A percentile compares a stretch with the other conserved stretches of the same genome.
phyloP scores from a whole-genome alignment of 2,797 vertebrate species.

The Typhlichthys subterraneus region DNA sequence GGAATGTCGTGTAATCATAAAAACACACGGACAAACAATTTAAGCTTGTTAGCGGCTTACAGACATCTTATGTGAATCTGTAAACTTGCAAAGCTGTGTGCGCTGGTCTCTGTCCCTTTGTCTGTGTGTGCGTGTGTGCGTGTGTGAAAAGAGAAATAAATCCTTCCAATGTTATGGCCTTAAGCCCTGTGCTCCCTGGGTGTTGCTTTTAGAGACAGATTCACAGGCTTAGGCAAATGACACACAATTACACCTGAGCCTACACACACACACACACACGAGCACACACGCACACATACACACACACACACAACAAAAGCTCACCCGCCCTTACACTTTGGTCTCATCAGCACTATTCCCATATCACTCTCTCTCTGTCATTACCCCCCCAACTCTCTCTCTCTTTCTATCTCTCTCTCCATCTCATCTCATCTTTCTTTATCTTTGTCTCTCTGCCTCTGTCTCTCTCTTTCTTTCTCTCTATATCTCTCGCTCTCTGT shows the following conservation, averaged over 20 bases:
- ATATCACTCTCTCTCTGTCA: background rate
- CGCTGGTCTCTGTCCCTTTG: slow-evolving; percentile 6
- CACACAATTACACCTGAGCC: slow-evolving; percentile 43
- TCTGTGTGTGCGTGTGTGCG: slow-evolving; percentile 24
- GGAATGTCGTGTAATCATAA: background rate
- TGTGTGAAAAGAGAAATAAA: slow-evolving; percentile 28
- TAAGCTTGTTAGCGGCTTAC: slow-evolving; percentile 5
- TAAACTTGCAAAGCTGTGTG: background rate
- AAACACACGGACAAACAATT: background rate
- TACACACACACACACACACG: background rate
- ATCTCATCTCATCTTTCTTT: background rate
- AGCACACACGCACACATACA: background rate
- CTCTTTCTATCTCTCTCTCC: background rate
- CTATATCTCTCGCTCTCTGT: slow-evolving; percentile 4
- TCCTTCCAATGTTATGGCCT: slow-evolving; percentile 57
- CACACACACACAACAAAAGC: background rate
- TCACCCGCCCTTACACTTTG: too few species aligned
- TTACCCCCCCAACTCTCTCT: background rate
- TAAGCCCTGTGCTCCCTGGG: slow-evolving; percentile 57
- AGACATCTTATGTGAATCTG: slow-evolving; percentile 1
- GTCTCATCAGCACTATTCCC: background rate
- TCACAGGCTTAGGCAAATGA: slow-evolving; percentile 64
- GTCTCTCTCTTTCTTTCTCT: too few species aligned
- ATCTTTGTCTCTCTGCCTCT: too few species aligned
- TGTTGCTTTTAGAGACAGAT: slow-evolving; percentile 61